phyloP scores from a whole-genome alignment of 2,113 vertebrate genomes.

The Indri indri region DNA sequence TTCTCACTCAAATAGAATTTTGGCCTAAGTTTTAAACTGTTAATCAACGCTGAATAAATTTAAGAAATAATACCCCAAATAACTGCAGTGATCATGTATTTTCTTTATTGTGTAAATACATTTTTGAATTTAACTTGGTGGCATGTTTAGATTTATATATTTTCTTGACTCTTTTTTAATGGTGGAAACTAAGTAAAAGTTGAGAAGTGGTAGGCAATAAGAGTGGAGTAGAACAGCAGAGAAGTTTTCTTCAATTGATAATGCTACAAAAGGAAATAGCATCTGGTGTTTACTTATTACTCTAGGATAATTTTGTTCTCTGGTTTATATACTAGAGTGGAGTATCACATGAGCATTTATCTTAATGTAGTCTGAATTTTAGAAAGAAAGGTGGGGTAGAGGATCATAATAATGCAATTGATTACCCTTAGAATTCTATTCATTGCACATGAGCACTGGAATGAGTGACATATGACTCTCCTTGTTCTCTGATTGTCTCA shows the following conservation, averaged over 20 bases:
- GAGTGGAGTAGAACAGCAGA: not conserved
- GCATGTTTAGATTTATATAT: slow-evolving; percentile 29
- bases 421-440: not conserved
- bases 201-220: not conserved
- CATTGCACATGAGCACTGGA: not conserved
- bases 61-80: not conserved
- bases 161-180: not conserved
- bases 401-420: not conserved
- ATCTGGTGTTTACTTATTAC: not conserved
- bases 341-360: not conserved
- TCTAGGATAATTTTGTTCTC: slow-evolving; percentile 16
- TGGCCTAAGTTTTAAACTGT: slow-evolving; percentile 14
- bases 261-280: not conserved
- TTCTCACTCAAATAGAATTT: slow-evolving; percentile 55
- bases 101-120: not conserved
- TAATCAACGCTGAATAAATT: slow-evolving; percentile 28
- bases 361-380: slow-evolving; percentile 36
- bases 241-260: not conserved
- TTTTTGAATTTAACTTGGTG: slow-evolving; percentile 23
- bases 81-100: not conserved
- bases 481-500: slow-evolving; percentile 3
- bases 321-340: not conserved
- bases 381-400: not conserved
- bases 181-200: not conserved
- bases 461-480: not conserved